A percentile compares a stretch with the other conserved stretches of the same genome.
Evolutionary conservation across 2,888 invertebrate species (phyloP).

Genomic region (Caenorhabditis uteleia): DNA sequence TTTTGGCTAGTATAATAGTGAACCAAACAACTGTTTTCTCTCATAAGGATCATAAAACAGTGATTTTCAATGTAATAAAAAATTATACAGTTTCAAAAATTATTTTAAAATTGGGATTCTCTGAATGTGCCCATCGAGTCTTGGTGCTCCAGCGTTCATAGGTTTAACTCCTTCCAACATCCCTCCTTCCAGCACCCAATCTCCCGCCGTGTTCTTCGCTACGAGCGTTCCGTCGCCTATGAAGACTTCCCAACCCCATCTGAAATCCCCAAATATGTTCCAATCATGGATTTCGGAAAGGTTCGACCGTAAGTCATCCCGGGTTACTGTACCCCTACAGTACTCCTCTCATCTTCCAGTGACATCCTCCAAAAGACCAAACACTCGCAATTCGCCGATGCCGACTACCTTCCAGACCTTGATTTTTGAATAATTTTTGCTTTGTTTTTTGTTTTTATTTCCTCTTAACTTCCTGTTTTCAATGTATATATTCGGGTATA

Average conservation of each 20-base stretch:
- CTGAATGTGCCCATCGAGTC: too few species aligned
- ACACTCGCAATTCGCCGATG: constrained; percentile 18
- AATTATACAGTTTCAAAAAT: too few species aligned
- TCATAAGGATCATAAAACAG: too few species aligned
- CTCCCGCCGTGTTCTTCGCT: constrained; percentile 37
- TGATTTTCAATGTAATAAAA: too few species aligned
- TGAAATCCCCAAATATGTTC: constrained; percentile 28
- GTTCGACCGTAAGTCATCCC: constrained; percentile 26
- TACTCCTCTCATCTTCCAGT: constrained; percentile 15
- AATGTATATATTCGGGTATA: too few species aligned
- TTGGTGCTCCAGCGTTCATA: too few species aligned
- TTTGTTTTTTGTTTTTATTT: too few species aligned
- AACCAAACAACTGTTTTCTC: too few species aligned
- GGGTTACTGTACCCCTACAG: not conserved
- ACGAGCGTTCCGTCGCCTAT: constrained; percentile 30
- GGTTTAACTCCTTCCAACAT: too few species aligned
- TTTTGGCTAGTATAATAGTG: too few species aligned
- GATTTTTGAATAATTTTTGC: constrained; percentile 27
- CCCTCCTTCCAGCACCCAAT: constrained; percentile 37
- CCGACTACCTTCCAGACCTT: constrained; percentile 27
- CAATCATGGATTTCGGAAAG: constrained; percentile 37
- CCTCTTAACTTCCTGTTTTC: too few species aligned
- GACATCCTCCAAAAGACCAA: constrained; percentile 34
- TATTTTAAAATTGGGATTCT: too few species aligned
- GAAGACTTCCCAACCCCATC: constrained; percentile 32